Evolutionary conservation across 2,797 vertebrate genomes (phyloP).

Genomic region (Champsocephalus gunnari): DNA sequence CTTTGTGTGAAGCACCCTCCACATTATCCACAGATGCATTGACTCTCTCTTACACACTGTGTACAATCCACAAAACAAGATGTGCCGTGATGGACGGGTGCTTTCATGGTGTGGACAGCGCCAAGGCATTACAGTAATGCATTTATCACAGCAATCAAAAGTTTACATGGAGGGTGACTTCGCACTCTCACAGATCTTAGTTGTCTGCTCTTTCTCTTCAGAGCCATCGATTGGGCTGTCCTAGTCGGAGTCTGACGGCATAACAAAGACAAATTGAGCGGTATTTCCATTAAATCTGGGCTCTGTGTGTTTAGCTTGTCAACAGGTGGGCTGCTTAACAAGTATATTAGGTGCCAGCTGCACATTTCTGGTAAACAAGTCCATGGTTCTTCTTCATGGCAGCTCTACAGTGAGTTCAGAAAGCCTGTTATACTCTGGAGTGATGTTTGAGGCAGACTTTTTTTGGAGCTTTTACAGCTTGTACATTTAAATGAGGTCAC

Average conservation of each 20-base stretch:
- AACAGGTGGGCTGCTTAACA: slow-evolving; percentile 75
- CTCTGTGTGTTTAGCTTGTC: slow-evolving; percentile 72
- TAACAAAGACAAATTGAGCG: slow-evolving; percentile 73
- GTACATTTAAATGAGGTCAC: slow-evolving; percentile 82
- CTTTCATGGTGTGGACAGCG: slow-evolving; percentile 52
- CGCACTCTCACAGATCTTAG: slow-evolving; percentile 37
- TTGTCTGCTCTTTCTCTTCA: slow-evolving; percentile 46
- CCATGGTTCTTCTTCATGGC: slow-evolving; percentile 33
- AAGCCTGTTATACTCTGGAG: slow-evolving; percentile 3
- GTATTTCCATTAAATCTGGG: slow-evolving; percentile 72
- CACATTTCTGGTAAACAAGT: slow-evolving; percentile 62
- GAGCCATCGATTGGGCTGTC: slow-evolving; percentile 66
- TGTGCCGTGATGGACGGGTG: slow-evolving; percentile 36
- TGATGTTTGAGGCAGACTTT: slow-evolving; percentile 55
- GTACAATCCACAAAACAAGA: slow-evolving; percentile 40
- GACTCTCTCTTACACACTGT: slow-evolving; percentile 24
- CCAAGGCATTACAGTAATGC: slow-evolving; percentile 58
- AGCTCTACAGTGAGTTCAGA: slow-evolving; percentile 34
- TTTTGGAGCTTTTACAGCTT: slow-evolving; percentile 62
- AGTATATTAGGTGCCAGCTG: slow-evolving; percentile 70
- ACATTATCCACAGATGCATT: slow-evolving; percentile 27
- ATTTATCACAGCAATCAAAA: slow-evolving; percentile 68
- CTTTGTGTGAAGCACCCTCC: slow-evolving; percentile 12
- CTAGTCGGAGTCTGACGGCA: slow-evolving; percentile 55
- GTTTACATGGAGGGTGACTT: slow-evolving; percentile 50